These are phyloP conservation scores for Brachionus sp. DNA, from an alignment of 1,140 invertebrate species.

Conservation along the genomic window DNA sequence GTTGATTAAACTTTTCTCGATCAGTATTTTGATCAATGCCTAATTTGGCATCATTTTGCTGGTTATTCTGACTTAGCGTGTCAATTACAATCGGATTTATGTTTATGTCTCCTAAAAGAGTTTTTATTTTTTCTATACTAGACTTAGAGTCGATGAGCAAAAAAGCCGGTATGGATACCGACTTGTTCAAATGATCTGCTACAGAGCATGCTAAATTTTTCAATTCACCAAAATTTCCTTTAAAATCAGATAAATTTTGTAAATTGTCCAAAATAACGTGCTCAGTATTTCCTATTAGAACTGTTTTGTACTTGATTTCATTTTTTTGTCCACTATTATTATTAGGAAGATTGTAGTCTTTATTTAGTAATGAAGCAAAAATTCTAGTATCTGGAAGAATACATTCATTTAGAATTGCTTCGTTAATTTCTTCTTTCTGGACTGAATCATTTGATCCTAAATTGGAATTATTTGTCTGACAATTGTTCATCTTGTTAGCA, in stretches of 20 bases:
- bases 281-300: constrained; percentile 33
- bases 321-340: not conserved
- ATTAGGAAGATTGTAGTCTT: not conserved
- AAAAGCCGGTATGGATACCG: constrained; percentile 29
- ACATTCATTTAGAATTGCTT: constrained; percentile 8
- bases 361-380: constrained; percentile 26
- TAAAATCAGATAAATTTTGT: constrained; percentile 40
- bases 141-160: constrained; percentile 1
- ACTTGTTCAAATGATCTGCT: constrained; percentile 12
- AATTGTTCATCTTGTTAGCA: not conserved
- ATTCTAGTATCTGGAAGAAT: constrained; percentile 24
- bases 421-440: constrained; percentile 15
- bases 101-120: constrained; percentile 15
- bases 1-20: constrained; percentile 15
- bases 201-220: constrained; percentile 29
- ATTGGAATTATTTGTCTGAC: not conserved
- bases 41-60: not conserved
- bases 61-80: not conserved
- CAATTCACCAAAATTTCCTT: constrained; percentile 17
- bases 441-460: not conserved
- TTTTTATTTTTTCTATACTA: constrained; percentile 10
- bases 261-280: constrained; percentile 40
- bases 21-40: not conserved
- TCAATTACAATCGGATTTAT: constrained; percentile 37
- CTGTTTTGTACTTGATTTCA: constrained; percentile 35